Evolutionary conservation across 2,888 invertebrate genomes (phyloP), one percentile per base, ranked within the genome.

Genomic region (Dryomyza anilis): DNA sequence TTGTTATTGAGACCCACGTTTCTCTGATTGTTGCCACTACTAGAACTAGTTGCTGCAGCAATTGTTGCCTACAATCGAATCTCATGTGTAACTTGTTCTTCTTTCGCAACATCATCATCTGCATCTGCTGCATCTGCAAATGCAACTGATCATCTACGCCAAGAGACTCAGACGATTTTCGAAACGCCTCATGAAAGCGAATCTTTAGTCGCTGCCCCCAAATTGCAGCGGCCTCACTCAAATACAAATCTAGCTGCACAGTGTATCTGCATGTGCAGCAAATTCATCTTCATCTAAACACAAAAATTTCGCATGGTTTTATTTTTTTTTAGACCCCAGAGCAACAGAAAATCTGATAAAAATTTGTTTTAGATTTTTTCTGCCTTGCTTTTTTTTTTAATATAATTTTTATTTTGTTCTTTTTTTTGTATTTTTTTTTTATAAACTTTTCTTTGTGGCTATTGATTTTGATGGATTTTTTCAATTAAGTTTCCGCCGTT

Each of bases 381-480:
- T 4, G 12, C 12, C 23, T 2, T 48, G 19, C 14, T 48, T 46
- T 1, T 46, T 21, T 48, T 25, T 25, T 23, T 23, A 23, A 2
- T 23, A 48, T 48, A 23, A 10, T 25, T 45, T 43, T 43, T 16
- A 8, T n/a, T 2, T 21, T 50, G 23, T 25, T 50, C n/a, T 39
- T 39, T 39, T 39, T n/a, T 4, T 39, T 21, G 23, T 5, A 48
- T 48, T 48, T 48, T 48, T 21, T 48, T 36, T 7, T 23, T 36
- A 36, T 36, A 23, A 33, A 33, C 33, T 19, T 55, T 55, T 12
- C 12, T 33, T 36, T 36, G 25, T 56, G n/a, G n/a, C n/a, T 23
- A 39, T 43, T 43, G 56, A 56, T 36, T 36, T 56, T 56, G 56
- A 56, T 56, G 56, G 56, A 56, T 56, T 43, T 56, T 56, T 56